These are phyloP conservation scores for Bradynema listronoti DNA, from an alignment of 1,140 invertebrate genomes.

Conservation along the genomic window DNA sequence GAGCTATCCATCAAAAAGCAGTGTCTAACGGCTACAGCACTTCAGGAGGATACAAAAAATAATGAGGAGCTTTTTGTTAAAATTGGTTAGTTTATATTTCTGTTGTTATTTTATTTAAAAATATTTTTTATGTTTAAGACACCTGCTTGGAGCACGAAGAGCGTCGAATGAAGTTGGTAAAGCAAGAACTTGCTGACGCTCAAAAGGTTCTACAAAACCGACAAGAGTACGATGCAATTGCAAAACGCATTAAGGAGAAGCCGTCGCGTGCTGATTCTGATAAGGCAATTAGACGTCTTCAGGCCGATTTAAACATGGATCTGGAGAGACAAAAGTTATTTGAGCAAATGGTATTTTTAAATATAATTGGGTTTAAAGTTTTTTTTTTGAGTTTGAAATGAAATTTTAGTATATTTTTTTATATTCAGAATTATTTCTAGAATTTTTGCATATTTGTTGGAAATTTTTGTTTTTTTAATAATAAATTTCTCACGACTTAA, in stretches of 20 bases:
- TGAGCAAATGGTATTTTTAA: conserved; percentile 31
- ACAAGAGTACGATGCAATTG: conserved; percentile 39
- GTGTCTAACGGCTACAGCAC: conserved; percentile 5
- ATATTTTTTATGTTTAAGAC: no score
- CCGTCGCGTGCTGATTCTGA: conserved; percentile 27
- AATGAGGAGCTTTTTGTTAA: conserved; percentile 27
- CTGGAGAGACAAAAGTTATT: conserved; percentile 32
- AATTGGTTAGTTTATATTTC: conserved; percentile 27
- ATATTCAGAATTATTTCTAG: no score
- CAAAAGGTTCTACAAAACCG: conserved; percentile 38
- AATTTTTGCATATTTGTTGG: no score
- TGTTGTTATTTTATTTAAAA: no score
- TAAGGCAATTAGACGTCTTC: conserved; percentile 14
- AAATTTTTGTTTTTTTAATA: no score
- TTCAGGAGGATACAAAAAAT: conserved; percentile 16
- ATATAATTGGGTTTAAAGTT: conserved; percentile 11
- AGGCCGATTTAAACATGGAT: conserved; percentile 30
- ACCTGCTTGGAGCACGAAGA: no score
- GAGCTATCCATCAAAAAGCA: conserved; percentile 33
- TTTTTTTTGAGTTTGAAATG: conserved; percentile 5
- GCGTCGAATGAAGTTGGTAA: conserved; percentile 36
- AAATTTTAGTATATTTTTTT: no score
- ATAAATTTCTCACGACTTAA: no score
- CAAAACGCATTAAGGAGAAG: conserved; percentile 38
- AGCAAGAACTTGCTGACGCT: conserved; percentile 33